phyloP scores from a whole-genome alignment of 2,888 invertebrate species.

The Marasmarcha lunaedactyla region DNA sequence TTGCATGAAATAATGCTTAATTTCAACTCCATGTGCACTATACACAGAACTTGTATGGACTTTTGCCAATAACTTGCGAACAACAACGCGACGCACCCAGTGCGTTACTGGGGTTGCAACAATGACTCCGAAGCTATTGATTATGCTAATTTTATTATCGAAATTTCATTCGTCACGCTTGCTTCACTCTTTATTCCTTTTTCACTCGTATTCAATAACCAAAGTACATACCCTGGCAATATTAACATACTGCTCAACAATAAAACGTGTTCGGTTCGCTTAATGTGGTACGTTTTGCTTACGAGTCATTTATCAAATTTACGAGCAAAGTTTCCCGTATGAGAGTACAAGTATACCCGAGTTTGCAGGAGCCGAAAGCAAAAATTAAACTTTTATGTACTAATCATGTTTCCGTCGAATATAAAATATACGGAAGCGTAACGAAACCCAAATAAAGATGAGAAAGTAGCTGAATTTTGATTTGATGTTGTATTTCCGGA shows the following conservation, averaged over 20 bases:
- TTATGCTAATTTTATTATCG: slow-evolving; percentile 65
- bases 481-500: slow-evolving; percentile 42
- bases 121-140: slow-evolving; percentile 44
- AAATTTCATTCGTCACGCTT: slow-evolving; percentile 50
- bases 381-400: slow-evolving; percentile 1
- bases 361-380: not conserved
- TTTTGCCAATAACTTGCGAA: slow-evolving; percentile 46
- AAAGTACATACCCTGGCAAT: slow-evolving; percentile 16
- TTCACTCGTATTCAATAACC: slow-evolving; percentile 19
- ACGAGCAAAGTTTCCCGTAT: not conserved
- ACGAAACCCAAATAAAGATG: slow-evolving; percentile 18
- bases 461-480: slow-evolving; percentile 32
- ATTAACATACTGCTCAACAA: slow-evolving; percentile 34
- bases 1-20: slow-evolving; percentile 63
- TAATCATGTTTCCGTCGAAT: slow-evolving; percentile 1
- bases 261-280: slow-evolving; percentile 27
- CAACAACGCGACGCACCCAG: not conserved
- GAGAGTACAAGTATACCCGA: not conserved
- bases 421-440: slow-evolving; percentile 9
- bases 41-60: slow-evolving; percentile 47
- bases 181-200: slow-evolving; percentile 26
- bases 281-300: slow-evolving; percentile 13
- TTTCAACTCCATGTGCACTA: slow-evolving; percentile 53
- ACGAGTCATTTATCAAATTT: slow-evolving; percentile 1
- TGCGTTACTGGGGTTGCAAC: slow-evolving; percentile 33